Evolutionary conservation across 2,888 invertebrate genomes (phyloP), one percentile per base, ranked within the genome.

Genomic region (Drosophila mercatorum): DNA sequence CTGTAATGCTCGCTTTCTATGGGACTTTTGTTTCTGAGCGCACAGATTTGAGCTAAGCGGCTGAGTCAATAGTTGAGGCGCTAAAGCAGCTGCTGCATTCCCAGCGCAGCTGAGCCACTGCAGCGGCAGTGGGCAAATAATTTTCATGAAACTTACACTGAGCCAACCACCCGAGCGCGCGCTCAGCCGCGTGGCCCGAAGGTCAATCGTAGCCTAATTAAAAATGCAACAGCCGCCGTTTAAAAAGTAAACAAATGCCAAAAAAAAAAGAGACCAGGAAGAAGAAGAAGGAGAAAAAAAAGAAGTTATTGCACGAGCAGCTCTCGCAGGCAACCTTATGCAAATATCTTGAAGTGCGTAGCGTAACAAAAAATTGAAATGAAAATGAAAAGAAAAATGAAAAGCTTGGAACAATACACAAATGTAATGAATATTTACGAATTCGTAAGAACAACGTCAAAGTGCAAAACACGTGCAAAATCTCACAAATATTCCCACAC

Each of bases 401-500:
- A 67, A 58, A 68, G 44, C 51, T 46, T 55, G 72, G 49, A 71
- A 78, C 71, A 79, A 70, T 65, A 74, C 57, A 70, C 70, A 80
- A 73, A 65, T 79, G 75, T 82, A 77, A 84, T 86, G 87, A 86
- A 88, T 88, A 88, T 88, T 88, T 86, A 85, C 83, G 83, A 83
- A 84, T 73, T 73, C 53, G 68, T 36, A 53, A 72, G 67, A 66
- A 64, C 61, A 73, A 58, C 58, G 67, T 56, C 59, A 76, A 70
- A 69, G 70, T 75, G 70, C 70, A 64, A 57, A 83, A 75, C 86
- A 86, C 81, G 84, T 86, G 86, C 86, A 61, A 84, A 88, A 84
- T 81, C 77, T 84, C 81, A 58, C 51, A 78, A 82, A 88, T 81
- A 62, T 86, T 86, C 86, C 79, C 86, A 88, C 79, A 82, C 72